These are phyloP conservation scores for Salarias fasciatus DNA, from an alignment of 2,797 vertebrate species.

Conservation along the genomic window DNA sequence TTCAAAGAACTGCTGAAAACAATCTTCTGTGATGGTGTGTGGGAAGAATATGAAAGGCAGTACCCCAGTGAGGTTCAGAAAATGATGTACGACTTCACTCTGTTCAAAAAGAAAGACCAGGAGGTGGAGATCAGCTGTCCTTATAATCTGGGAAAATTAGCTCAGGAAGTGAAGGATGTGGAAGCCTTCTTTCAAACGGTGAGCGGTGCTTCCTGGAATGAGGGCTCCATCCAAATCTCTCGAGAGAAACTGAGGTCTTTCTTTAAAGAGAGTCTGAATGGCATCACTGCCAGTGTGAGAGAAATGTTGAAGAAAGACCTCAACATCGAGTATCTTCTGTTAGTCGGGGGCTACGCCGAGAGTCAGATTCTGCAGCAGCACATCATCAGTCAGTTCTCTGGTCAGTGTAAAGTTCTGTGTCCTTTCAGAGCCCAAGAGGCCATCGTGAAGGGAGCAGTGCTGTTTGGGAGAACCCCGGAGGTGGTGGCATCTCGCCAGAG, in stretches of 20 bases:
- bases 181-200: background rate
- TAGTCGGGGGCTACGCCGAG: background rate
- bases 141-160: rapidly evolving
- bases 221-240: rapidly evolving
- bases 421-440: conserved; percentile 3
- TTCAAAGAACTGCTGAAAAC: conserved; percentile 10
- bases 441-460: background rate
- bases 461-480: conserved; percentile 5
- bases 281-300: background rate
- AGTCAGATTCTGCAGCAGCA: background rate
- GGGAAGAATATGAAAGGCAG: background rate
- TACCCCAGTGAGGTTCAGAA: conserved; percentile 1
- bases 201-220: background rate
- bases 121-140: rapidly evolving
- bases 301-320: rapidly evolving
- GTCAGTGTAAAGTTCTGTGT: background rate
- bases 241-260: background rate
- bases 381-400: background rate
- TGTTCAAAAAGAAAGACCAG: rapidly evolving
- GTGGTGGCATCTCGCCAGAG: background rate
- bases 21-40: background rate
- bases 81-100: rapidly evolving
- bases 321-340: background rate
- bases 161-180: rapidly evolving
- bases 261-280: background rate